phyloP scores from a whole-genome alignment of 2,797 vertebrate genomes.

The Pagetopsis macropterus region DNA sequence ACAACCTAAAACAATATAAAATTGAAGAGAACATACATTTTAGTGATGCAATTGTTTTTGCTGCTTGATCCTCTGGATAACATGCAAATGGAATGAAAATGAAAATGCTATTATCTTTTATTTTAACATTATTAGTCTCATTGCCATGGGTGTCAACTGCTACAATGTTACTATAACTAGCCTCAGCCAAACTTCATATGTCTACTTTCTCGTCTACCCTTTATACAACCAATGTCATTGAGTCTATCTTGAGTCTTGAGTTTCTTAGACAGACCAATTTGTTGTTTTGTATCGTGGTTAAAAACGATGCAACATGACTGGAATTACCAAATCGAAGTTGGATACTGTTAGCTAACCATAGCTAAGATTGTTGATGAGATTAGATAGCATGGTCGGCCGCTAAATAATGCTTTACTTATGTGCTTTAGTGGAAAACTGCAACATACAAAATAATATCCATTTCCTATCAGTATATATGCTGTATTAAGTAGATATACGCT shows the following conservation, averaged over 20 bases:
- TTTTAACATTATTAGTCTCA: neutral
- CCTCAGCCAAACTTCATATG: neutral
- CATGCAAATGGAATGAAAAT: neutral
- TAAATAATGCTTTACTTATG: neutral
- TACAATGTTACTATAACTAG: neutral
- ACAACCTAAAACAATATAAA: neutral
- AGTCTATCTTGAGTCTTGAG: neutral
- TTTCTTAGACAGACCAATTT: neutral
- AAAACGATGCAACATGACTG: neutral
- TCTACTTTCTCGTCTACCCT: neutral
- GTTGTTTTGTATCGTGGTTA: fast-evolving
- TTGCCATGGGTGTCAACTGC: neutral
- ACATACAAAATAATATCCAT: neutral
- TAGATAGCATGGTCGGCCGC: conserved; percentile 63
- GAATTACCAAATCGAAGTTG: neutral
- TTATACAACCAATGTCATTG: neutral
- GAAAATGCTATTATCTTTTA: neutral
- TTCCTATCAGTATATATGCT: fast-evolving
- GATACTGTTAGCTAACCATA: conserved; percentile 12
- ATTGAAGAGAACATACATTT: neutral
- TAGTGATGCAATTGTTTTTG: neutral
- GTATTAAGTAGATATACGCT: fast-evolving
- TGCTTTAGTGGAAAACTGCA: neutral
- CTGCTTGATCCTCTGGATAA: neutral
- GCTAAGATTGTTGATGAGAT: conserved; percentile 50